Percentiles rank a stretch among this genome's conserved stretches.
Evolutionary conservation across 2,113 vertebrate species (phyloP).

Genomic region (Rousettus leschenaultii): DNA sequence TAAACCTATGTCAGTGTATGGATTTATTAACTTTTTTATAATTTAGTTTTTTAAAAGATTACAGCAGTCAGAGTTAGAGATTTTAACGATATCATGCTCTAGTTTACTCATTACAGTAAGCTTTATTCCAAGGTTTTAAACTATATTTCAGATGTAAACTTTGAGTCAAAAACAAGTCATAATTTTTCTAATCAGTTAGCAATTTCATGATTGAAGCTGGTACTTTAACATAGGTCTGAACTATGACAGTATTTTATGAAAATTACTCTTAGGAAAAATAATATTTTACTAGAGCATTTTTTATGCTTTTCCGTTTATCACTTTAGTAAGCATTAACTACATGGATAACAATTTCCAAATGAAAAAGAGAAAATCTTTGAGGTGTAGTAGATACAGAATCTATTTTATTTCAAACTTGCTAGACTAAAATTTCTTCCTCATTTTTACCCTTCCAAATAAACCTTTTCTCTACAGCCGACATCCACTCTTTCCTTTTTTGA

Average conservation of each 20-base stretch:
- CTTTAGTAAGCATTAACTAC: background rate
- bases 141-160: background rate
- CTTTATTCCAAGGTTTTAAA: background rate
- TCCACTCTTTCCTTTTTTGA: background rate
- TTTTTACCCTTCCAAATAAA: constrained; percentile 4
- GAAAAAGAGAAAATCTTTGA: background rate
- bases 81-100: background rate
- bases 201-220: background rate
- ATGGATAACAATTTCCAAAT: background rate
- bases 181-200: background rate
- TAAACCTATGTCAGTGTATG: background rate
- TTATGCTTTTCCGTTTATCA: background rate
- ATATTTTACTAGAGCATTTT: background rate
- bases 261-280: background rate
- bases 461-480: background rate
- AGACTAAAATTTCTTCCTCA: background rate
- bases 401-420: constrained; percentile 13
- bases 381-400: background rate
- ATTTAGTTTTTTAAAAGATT: background rate
- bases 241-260: background rate
- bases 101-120: background rate
- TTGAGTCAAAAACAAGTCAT: background rate
- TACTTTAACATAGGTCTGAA: background rate
- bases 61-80: background rate
- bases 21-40: background rate